These are phyloP conservation scores for Cossypha niveicapilla DNA, from an alignment of 2,797 vertebrate species.

Conservation along the genomic window DNA sequence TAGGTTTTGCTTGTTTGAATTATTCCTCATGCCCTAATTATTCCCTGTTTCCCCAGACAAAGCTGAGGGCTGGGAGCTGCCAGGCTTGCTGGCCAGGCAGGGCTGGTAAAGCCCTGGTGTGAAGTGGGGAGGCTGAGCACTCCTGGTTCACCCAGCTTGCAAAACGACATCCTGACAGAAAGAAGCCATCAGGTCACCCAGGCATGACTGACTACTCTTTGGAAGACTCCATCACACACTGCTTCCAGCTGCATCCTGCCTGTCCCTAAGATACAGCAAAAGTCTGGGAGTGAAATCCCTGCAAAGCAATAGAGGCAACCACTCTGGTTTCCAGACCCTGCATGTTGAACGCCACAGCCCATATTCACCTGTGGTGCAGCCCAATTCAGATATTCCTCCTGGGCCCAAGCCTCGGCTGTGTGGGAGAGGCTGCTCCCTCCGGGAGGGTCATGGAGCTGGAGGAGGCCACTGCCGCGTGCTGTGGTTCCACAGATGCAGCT, in stretches of 20 bases:
- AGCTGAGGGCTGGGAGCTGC: not conserved
- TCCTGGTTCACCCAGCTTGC: not conserved
- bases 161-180: fast-evolving
- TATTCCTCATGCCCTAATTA: not conserved
- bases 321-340: not conserved
- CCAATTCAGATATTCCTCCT: not conserved
- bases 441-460: not conserved
- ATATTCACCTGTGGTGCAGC: not conserved
- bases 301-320: not conserved
- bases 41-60: not conserved
- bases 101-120: not conserved
- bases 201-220: not conserved
- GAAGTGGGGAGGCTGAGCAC: not conserved
- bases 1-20: not conserved
- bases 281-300: not conserved
- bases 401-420: not conserved
- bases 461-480: not conserved
- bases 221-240: not conserved
- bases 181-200: not conserved
- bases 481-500: not conserved
- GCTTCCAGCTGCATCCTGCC: not conserved
- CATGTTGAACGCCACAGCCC: fast-evolving
- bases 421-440: not conserved
- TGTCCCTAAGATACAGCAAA: not conserved
- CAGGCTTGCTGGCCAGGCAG: not conserved